A percentile compares a stretch with the other conserved stretches of the same genome.
These are phyloP conservation scores for Gisinianus flammeolus DNA, from an alignment of 2,888 invertebrate genomes.

Conservation along the genomic window DNA sequence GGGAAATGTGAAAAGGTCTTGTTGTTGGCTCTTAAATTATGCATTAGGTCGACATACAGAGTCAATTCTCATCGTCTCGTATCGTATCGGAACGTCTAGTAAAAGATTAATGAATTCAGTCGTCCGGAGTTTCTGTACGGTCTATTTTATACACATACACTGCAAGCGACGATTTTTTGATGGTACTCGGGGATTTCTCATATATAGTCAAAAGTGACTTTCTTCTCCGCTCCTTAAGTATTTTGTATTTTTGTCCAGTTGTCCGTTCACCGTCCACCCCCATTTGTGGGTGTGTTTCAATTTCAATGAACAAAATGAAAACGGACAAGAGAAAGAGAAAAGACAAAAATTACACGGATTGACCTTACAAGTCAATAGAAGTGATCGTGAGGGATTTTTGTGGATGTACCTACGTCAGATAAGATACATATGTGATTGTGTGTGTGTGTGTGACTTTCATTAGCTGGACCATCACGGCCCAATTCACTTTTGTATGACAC, in stretches of 20 bases:
- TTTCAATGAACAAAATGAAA: too few relatives aligned
- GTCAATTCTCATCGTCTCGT: slow-evolving; percentile 18
- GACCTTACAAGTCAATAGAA: too few relatives aligned
- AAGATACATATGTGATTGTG: slow-evolving; percentile 8
- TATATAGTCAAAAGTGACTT: too few relatives aligned
- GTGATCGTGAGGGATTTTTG: too few relatives aligned
- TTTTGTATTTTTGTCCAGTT: too few relatives aligned
- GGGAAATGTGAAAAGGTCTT: slow-evolving; percentile 20
- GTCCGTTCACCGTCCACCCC: too few relatives aligned
- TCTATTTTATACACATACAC: not conserved
- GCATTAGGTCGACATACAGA: slow-evolving; percentile 20
- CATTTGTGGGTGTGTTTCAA: too few relatives aligned
- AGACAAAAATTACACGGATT: too few relatives aligned
- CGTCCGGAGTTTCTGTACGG: not conserved
- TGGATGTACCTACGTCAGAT: too few relatives aligned
- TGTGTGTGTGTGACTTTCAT: slow-evolving; percentile 7
- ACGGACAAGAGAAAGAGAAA: too few relatives aligned
- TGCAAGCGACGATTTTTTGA: too few relatives aligned
- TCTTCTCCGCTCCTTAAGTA: too few relatives aligned
- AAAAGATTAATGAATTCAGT: slow-evolving; percentile 26
- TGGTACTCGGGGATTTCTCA: not conserved
- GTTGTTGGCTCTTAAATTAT: slow-evolving; percentile 23
- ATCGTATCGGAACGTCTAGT: slow-evolving; percentile 4
- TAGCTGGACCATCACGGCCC: slow-evolving; percentile 56
- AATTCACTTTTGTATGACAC: slow-evolving; percentile 55